Conservation (phyloP, 2,113 vertebrate species). For the Lonchura striata region DNA sequence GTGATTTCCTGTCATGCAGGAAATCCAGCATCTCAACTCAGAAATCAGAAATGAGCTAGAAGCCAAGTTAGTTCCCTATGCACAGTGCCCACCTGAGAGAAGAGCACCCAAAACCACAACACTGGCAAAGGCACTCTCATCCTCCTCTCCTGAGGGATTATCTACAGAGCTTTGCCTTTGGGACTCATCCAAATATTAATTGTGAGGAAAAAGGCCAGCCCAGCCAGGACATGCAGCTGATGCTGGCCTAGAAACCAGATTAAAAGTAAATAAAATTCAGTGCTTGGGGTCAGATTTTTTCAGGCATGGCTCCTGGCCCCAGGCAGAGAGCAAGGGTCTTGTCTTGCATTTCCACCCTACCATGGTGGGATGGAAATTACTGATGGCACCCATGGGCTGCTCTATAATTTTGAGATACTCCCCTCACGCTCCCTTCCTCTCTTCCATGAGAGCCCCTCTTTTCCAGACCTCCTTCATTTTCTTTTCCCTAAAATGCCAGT, state of each 20-base stretch:
- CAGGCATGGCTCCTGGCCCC: background rate
- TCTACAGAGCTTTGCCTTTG: fast-evolving
- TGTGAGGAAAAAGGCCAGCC: background rate
- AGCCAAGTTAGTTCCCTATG: background rate
- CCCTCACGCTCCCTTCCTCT: background rate
- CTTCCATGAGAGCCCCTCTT: fast-evolving
- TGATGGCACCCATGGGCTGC: background rate
- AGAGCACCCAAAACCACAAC: background rate
- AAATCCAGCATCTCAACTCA: background rate
- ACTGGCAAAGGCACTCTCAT: background rate
- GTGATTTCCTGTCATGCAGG: background rate
- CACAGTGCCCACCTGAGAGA: background rate
- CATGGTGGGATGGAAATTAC: background rate
- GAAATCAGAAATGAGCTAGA: background rate
- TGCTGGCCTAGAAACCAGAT: background rate
- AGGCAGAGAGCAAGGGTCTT: background rate
- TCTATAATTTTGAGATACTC: background rate
- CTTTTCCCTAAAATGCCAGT: background rate
- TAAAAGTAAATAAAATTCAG: background rate
- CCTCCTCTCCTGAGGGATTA: background rate
- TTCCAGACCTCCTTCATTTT: background rate
- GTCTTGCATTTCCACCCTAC: background rate
- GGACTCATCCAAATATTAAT: background rate
- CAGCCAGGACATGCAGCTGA: background rate
- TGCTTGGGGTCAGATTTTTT: background rate